These are phyloP conservation scores for Seladonia tumulorum DNA, from an alignment of 2,888 invertebrate species.

Conservation along the genomic window DNA sequence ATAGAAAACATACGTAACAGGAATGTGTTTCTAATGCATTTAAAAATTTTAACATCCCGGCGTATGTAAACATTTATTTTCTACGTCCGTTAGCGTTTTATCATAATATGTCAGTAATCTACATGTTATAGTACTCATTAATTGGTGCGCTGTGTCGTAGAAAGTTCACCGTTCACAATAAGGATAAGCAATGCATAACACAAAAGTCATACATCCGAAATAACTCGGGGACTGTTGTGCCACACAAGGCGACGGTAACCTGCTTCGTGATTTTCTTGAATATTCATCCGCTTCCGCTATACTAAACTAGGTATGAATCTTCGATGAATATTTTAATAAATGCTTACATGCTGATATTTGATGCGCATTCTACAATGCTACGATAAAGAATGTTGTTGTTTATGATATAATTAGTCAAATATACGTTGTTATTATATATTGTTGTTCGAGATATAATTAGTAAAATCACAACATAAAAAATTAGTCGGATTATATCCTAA, in stretches of 20 bases:
- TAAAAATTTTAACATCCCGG: too few relatives aligned
- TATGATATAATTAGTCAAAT: not conserved
- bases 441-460: not conserved
- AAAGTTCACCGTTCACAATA: slow-evolving; percentile 38
- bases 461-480: not conserved
- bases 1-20: too few relatives aligned
- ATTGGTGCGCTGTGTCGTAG: not conserved
- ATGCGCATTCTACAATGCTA: not conserved
- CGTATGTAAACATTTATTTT: too few relatives aligned
- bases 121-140: not conserved
- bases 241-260: slow-evolving; percentile 40
- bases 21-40: too few relatives aligned
- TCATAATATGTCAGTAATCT: not conserved
- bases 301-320: slow-evolving; percentile 18
- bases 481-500: too few relatives aligned
- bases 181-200: slow-evolving; percentile 58
- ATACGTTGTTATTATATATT: not conserved
- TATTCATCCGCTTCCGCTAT: slow-evolving; percentile 40
- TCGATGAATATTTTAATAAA: slow-evolving; percentile 45
- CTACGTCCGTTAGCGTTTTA: too few relatives aligned
- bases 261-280: slow-evolving; percentile 51
- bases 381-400: not conserved
- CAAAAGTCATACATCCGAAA: slow-evolving; percentile 52
- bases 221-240: slow-evolving; percentile 39
- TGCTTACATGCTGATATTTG: slow-evolving; percentile 2